These are phyloP conservation scores for Isoperla grammatica DNA, from an alignment of 2,888 invertebrate genomes.

Conservation along the genomic window DNA sequence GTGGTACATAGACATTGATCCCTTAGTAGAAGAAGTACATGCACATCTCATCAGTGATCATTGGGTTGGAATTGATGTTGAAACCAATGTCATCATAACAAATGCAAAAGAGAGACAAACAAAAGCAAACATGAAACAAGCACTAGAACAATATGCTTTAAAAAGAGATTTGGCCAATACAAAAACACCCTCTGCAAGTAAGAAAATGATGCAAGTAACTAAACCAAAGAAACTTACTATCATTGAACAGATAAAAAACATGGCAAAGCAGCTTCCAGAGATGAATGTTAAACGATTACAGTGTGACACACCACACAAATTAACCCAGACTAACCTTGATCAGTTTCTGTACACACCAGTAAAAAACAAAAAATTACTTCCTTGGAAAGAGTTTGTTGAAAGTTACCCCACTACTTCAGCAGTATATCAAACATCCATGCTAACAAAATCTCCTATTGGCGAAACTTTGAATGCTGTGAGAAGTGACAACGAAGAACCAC, in stretches of 20 bases:
- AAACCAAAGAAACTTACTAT: slow-evolving; percentile 10
- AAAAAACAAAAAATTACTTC: slow-evolving; percentile 12
- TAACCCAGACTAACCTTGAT: slow-evolving; percentile 11
- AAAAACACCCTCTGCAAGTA: not conserved
- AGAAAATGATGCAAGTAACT: not conserved
- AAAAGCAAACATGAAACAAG: slow-evolving; percentile 3
- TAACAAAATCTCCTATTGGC: too few relatives aligned
- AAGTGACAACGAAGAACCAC: too few relatives aligned
- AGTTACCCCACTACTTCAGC: not conserved
- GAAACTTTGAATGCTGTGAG: too few relatives aligned
- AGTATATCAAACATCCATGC: too few relatives aligned
- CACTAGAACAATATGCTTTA: not conserved
- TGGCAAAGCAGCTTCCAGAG: slow-evolving; percentile 2
- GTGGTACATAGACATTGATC: slow-evolving; percentile 43
- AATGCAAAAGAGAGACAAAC: not conserved
- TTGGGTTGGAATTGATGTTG: slow-evolving; percentile 41
- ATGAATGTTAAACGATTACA: slow-evolving; percentile 1
- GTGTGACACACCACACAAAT: not conserved
- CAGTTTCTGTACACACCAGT: slow-evolving; percentile 17
- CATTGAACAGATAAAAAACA: slow-evolving; percentile 15
- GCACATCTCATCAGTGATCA: slow-evolving; percentile 55
- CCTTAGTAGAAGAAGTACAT: slow-evolving; percentile 45
- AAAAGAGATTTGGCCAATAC: not conserved
- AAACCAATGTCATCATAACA: not conserved
- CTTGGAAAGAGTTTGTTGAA: not conserved